Conservation (phyloP, 2,113 vertebrate genomes). For the Petaurus breviceps region DNA sequence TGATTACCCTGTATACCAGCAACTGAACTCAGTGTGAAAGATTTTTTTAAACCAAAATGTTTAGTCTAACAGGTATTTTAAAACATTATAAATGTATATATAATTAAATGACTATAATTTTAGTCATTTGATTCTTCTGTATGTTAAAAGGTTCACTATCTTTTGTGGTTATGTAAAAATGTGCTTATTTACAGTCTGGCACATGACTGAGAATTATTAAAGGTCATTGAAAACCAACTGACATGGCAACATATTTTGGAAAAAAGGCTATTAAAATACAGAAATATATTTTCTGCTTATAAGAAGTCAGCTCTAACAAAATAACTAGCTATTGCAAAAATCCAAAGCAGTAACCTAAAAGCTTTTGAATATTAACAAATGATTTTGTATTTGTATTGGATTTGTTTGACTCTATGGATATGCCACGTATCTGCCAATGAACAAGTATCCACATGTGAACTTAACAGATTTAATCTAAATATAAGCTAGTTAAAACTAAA, state of each 20-base stretch:
- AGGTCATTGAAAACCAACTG: neutral
- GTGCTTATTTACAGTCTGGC: neutral
- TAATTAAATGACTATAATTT: neutral
- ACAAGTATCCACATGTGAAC: neutral
- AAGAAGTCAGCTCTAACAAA: neutral
- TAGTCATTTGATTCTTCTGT: neutral
- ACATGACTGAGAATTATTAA: neutral
- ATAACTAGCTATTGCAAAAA: neutral
- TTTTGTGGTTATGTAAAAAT: slow-evolving; percentile 30
- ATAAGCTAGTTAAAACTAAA: neutral
- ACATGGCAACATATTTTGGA: neutral
- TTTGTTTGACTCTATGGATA: neutral
- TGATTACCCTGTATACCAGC: neutral
- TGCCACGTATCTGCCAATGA: neutral
- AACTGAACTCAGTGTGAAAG: slow-evolving; percentile 5
- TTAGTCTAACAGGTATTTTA: slow-evolving; percentile 3
- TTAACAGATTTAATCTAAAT: neutral
- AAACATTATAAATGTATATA: neutral
- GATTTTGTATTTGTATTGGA: neutral
- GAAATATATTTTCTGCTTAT: slow-evolving; percentile 12
- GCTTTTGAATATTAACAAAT: neutral
- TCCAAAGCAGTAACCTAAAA: neutral
- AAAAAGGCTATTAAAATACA: slow-evolving; percentile 17
- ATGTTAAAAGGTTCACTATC: neutral
- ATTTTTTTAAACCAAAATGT: neutral